phyloP scores from a whole-genome alignment of 2,113 vertebrate genomes.

The Mobula birostris region DNA sequence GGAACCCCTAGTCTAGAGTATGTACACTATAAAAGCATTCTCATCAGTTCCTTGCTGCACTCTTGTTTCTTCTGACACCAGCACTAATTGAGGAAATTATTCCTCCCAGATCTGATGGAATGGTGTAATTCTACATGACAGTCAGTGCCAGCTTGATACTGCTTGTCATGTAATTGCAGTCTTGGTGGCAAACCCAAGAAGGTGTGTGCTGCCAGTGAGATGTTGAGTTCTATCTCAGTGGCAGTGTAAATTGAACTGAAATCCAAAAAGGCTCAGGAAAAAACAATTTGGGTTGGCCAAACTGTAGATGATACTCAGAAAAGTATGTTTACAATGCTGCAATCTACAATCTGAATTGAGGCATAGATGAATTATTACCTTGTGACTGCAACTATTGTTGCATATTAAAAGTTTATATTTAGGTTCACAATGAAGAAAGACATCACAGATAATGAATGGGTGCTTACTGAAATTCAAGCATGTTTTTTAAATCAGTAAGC shows the following conservation, averaged over 20 bases:
- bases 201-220: background rate
- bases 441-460: background rate
- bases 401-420: background rate
- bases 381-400: background rate
- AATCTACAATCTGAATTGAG: background rate
- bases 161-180: background rate
- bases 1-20: too few relatives aligned
- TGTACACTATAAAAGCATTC: too few relatives aligned
- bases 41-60: background rate
- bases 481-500: background rate
- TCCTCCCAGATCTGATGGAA: background rate
- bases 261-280: background rate
- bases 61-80: background rate
- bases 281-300: background rate
- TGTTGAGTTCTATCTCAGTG: background rate
- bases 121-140: background rate
- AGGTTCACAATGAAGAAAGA: background rate
- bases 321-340: background rate
- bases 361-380: background rate
- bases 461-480: background rate
- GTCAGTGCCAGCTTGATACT: background rate
- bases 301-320: background rate
- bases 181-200: background rate
- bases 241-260: background rate
- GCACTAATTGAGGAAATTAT: background rate